Evolutionary conservation across 1,140 invertebrate genomes (phyloP).

Genomic region (Drosophila bipectinata): DNA sequence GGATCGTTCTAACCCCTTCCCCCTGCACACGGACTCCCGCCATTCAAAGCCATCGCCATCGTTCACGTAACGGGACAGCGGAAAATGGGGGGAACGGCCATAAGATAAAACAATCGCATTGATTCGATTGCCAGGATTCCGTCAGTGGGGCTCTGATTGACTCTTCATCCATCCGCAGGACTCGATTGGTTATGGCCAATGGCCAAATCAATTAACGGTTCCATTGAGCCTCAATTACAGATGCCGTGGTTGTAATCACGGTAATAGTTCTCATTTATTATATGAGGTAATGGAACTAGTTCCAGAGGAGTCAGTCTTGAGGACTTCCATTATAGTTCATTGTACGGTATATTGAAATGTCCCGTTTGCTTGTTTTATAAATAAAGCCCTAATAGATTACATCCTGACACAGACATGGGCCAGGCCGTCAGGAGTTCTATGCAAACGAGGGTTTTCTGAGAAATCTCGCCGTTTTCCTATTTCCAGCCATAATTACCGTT

Average conservation of each 20-base stretch:
- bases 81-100: constrained; percentile 19
- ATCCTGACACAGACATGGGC: neutral
- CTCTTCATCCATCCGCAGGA: constrained; percentile 14
- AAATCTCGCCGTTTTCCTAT: constrained; percentile 3
- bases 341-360: neutral
- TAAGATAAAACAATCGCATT: constrained; percentile 47
- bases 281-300: constrained; percentile 2
- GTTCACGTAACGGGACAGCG: constrained; percentile 6
- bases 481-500: constrained; percentile 55
- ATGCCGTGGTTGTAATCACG: constrained; percentile 20
- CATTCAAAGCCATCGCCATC: neutral
- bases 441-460: constrained; percentile 12
- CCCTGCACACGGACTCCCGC: neutral
- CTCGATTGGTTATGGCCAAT: constrained; percentile 21
- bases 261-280: constrained; percentile 22
- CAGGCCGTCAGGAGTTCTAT: too few species aligned
- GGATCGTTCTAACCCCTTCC: constrained; percentile 5
- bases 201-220: constrained; percentile 30
- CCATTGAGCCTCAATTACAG: constrained; percentile 33
- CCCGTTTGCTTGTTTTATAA: too few species aligned
- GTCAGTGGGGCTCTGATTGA: constrained; percentile 26
- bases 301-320: too few species aligned
- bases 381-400: neutral
- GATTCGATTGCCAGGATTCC: constrained; percentile 26
- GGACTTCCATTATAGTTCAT: neutral